Evolutionary conservation across 1,140 invertebrate species (phyloP), one percentile per base, ranked within the genome.

Genomic region (Brachionus paranguensis): DNA sequence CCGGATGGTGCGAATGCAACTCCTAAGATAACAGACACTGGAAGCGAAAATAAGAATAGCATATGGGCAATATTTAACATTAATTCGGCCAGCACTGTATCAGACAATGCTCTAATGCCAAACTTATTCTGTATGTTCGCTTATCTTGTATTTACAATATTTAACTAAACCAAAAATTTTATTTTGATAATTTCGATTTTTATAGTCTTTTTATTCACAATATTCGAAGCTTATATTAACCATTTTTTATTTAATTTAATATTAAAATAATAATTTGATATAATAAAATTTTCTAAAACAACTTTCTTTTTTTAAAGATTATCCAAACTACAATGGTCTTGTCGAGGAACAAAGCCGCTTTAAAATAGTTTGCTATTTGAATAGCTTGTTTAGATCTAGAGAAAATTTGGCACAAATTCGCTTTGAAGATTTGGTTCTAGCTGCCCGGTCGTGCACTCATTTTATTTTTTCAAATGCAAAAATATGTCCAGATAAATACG

Each of bases 31-130:
- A 81, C 8, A 2, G 53, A 65, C 1, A 11, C 27, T 33, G 33
- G 17, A 3, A 53, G 7, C 12, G 50, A 55, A 33, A 79, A 33
- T 11, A 68, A 81, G 11, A 47, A 81, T 10, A 81, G 2, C 5
- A 81, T 81, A 43, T 81, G 78, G 78, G 60, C 78, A 60, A 81
- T 81, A 65, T 81, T 81, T 45, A 53, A 53, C 3, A 64, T 81
- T 29, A 81, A 81, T 47, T 81, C 78, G 45, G 29, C 78, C 6
- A 64, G 10, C 33, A 8, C 50, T 17, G 50, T 64, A 10, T 4
- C 24, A 12, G 37, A 20, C 2, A 76, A 50, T 76, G 10, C 20
- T 27, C 14, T 76, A 20, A 29, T 76, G 12, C 17, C 41, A 50
- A 76, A 20, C 50, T 50, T 24, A 24, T 43, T 45, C 14, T 45